Base-by-base conservation (phyloP, 2,113 vertebrate species). In the Heptranchias perlo region DNA sequence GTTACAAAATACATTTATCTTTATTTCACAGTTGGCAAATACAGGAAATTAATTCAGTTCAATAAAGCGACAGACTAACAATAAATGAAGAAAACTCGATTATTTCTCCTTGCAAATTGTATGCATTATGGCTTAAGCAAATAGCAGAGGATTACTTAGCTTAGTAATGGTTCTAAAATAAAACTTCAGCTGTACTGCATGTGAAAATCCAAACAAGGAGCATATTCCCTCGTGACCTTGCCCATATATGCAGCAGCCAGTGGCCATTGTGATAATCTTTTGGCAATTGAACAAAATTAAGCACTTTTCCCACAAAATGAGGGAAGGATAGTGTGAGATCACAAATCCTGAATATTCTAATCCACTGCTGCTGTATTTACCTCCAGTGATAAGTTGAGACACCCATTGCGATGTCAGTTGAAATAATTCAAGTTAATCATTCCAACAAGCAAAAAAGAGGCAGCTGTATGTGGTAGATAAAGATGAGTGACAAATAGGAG, bases 61-160 rank as follows among this genome's bases (percentile, higher is more conserved):
- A 86, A 86, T 86, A 86, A 86, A 44, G 47, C 47, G 82, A 86
- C 82, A 86, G 82, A 13, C 82, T 86, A 86, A 47, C 44, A 86
- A 86, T 44, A 86, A 39, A 86, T 47, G 28, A 69, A 69, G 23
- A 5, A 39, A 39, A 86, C 35, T 49, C 16, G 35, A 39, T 86
- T 39, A 86, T 47, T 44, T 16, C 82, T 47, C 39, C 78, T 84
- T 86, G 82, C 39, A 44, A 44, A 86, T 44, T 47, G 39, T 31
- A 86, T 31, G 3, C 82, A 86, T 47, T 47, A 44, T 82, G 69
- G 82, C 39, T 86, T 86, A 44, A 14, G 18, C 39, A 86, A 86
- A 47, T 86, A n/a, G n/a, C n/a, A 84, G 78, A 44, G 82, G 82
- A 39, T 86, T 18, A 86, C 39, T 86, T 23, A 86, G n/a, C 78